Evolutionary conservation across 2,113 vertebrate genomes (phyloP), one percentile per base, ranked within the genome.

Genomic region (Cyanoderma ruficeps): DNA sequence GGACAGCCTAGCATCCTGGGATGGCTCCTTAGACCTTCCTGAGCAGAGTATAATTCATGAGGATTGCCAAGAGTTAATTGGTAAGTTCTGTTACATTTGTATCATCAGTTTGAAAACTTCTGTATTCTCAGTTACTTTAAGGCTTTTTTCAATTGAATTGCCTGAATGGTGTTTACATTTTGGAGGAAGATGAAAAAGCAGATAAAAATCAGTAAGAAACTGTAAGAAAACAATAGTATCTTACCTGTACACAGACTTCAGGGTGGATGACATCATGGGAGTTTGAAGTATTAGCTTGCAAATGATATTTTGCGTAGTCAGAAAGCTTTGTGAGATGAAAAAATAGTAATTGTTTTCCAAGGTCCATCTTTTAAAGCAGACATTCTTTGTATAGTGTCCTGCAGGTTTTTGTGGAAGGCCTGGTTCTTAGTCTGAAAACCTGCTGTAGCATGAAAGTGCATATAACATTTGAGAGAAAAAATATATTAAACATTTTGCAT

Each of bases 1-100:
- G 19, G 99, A 99, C 97, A 99, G 98, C 93, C 98, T 99, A 69
- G 98, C 99, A 89, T 99, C 99, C 9, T 99, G 99, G 99, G 99
- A 99, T 87, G 98, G 99, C 35, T 97, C 98, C 93, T 98, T 99
- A 70, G 99, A 99, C 97, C 97, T 99, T 30, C 98, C 98, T 55
- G 99, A 99, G 97, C 99, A 99, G 97, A 98, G 94, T 11, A 85
- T 98, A 74, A 98, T 99, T 98, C 99, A 99, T 96, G 97, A 98
- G 96, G 98, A 99, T 94, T 99, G 99, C 95, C 98, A 98, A 93
- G 98, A 99, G 82, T 98, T 99, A 72, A 98, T 99, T 50, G 99
- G 99, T 99, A 96, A 98, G 99, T 98, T 91, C 61, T 69, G 6
- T 81, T 80, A 18, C 9, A 23, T 94, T 94, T 52, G 80, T 57